phyloP scores from a whole-genome alignment of 2,797 vertebrate species.

The Anolis apletophallus region DNA sequence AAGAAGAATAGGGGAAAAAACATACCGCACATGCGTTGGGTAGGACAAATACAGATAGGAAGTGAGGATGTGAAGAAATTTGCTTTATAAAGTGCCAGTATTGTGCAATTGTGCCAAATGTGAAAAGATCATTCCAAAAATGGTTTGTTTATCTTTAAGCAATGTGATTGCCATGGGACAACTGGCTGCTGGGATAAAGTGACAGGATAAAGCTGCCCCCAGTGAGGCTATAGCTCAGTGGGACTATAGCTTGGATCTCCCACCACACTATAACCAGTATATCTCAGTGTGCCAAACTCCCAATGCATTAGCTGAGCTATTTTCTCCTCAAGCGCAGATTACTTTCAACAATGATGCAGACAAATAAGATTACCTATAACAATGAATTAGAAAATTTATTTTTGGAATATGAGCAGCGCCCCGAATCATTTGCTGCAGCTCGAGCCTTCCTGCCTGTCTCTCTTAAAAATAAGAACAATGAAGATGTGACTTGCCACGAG shows the following conservation, averaged over 20 bases:
- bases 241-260: background rate
- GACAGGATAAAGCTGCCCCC: too few species aligned
- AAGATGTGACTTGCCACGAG: constrained; percentile 57
- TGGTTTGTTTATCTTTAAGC: too few species aligned
- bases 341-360: background rate
- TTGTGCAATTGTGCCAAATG: too few species aligned
- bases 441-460: constrained; percentile 49
- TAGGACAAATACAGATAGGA: too few species aligned
- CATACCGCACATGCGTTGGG: too few species aligned
- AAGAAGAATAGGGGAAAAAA: too few species aligned
- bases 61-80: too few species aligned
- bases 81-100: too few species aligned
- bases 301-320: background rate
- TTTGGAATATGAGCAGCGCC: constrained; percentile 31
- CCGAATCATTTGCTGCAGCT: constrained; percentile 32
- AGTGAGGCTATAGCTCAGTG: background rate
- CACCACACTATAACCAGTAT: background rate
- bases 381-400: background rate
- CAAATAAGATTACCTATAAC: background rate
- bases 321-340: background rate
- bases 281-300: background rate
- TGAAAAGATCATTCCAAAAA: too few species aligned
- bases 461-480: constrained; percentile 63
- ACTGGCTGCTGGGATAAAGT: too few species aligned
- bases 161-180: too few species aligned